These are phyloP conservation scores for Urocynchramus pylzowi DNA, from an alignment of 2,113 vertebrate species.

Conservation along the genomic window DNA sequence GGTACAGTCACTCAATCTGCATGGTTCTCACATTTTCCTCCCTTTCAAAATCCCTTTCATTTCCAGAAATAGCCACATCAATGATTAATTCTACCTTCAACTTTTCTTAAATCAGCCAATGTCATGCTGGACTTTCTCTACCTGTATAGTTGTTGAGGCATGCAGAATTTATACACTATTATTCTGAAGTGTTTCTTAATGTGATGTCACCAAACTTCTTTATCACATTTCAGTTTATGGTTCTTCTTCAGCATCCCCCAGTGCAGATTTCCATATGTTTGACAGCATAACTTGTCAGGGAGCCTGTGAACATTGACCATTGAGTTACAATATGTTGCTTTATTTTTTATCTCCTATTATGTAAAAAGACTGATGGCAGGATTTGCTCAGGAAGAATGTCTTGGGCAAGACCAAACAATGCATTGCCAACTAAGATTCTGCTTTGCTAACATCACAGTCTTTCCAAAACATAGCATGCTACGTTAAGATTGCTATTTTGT, in stretches of 20 bases:
- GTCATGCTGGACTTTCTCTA: conserved; percentile 52
- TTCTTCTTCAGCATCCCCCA: not conserved
- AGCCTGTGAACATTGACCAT: not conserved
- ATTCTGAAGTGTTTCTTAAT: not conserved
- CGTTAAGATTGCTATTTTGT: not conserved
- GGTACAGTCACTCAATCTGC: conserved; percentile 19
- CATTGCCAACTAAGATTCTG: not conserved
- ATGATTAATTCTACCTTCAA: conserved; percentile 58
- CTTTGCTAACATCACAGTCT: not conserved
- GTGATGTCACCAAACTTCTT: not conserved
- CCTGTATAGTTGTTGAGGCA: conserved; percentile 57
- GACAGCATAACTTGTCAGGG: not conserved
- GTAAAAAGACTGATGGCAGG: not conserved
- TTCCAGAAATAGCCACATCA: conserved; percentile 65
- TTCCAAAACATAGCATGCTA: not conserved
- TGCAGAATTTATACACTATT: not conserved
- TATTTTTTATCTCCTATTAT: not conserved
- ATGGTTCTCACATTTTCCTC: conserved; percentile 23
- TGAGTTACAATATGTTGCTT: not conserved
- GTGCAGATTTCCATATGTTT: not conserved
- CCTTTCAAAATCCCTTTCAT: conserved; percentile 47
- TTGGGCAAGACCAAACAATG: not conserved
- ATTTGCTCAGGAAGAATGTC: not conserved
- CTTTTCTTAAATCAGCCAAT: conserved; percentile 49
- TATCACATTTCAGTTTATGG: not conserved